Conservation (phyloP, 92 coral and sea anemone genomes). For the Scolanthus callimorphus region DNA sequence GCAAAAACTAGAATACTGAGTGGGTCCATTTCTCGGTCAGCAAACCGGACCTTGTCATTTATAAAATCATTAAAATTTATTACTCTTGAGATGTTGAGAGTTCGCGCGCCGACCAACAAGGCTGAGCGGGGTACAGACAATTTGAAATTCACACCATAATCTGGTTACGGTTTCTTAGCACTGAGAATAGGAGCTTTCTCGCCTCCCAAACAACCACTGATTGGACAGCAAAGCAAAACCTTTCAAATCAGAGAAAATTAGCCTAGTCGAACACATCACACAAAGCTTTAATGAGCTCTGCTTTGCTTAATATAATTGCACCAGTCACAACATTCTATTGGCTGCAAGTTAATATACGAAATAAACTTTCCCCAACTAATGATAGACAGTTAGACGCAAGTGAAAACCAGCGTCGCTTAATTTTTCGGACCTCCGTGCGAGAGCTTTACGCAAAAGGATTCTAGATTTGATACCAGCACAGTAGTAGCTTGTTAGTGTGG, state of each 20-base stretch:
- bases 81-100: constrained; percentile 18
- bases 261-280: constrained; percentile 74
- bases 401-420: constrained; percentile 37
- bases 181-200: constrained; percentile 44
- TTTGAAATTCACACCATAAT: constrained; percentile 48
- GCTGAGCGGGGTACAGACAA: too few species aligned
- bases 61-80: constrained; percentile 85
- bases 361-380: constrained; percentile 86
- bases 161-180: too few species aligned
- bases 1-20: constrained; percentile 50
- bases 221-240: constrained; percentile 67
- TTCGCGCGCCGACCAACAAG: background rate
- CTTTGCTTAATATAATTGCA: constrained; percentile 64
- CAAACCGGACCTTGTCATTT: constrained; percentile 76
- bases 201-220: constrained; percentile 25
- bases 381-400: constrained; percentile 59
- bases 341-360: constrained; percentile 59
- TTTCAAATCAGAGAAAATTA: constrained; percentile 70
- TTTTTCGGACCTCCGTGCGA: too few species aligned
- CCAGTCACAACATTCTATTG: constrained; percentile 69
- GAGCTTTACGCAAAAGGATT: too few species aligned
- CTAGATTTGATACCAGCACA: too few species aligned
- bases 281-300: constrained; percentile 79
- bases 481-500: too few species aligned
- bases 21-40: constrained; percentile 77